These are phyloP conservation scores for Tetropium fuscum DNA, from an alignment of 2,888 invertebrate genomes.

Conservation along the genomic window DNA sequence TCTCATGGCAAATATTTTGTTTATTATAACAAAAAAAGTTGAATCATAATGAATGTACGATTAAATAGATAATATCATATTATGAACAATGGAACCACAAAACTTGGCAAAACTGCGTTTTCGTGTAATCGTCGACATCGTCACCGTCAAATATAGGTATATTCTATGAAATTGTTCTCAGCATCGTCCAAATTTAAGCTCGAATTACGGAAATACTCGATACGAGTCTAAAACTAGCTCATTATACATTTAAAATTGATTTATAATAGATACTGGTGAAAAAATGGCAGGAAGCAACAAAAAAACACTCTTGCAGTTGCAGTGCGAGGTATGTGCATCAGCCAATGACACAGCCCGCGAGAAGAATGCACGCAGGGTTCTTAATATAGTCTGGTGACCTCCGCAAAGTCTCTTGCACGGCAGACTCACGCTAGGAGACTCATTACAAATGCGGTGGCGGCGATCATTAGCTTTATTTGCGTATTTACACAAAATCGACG, in stretches of 20 bases:
- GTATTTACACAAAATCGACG: conserved; percentile 5
- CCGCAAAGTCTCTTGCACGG: conserved; percentile 43
- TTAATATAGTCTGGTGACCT: conserved; percentile 60
- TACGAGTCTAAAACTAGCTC: conserved; percentile 6
- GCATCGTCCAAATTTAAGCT: no score
- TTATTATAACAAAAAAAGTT: no score
- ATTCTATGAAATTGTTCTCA: no score
- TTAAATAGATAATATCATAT: no score
- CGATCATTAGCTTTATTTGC: neutral
- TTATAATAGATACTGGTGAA: conserved; percentile 8
- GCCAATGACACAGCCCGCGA: conserved; percentile 54
- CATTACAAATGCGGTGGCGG: conserved; percentile 32
- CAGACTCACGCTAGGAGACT: conserved; percentile 37
- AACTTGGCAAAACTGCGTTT: no score
- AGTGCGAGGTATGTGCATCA: conserved; percentile 28
- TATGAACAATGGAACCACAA: no score
- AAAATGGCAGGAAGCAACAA: conserved; percentile 6
- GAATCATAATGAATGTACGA: no score
- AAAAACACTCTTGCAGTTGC: conserved; percentile 11
- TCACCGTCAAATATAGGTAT: no score
- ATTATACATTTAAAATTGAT: conserved; percentile 14
- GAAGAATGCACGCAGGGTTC: conserved; percentile 57
- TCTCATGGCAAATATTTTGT: no score
- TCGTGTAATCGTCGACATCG: no score
- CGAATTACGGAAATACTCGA: no score